Percentiles rank a stretch among this genome's conserved stretches.
Conservation (phyloP, 2,888 invertebrate genomes). For the Sinopyrophorus schimmeli region DNA sequence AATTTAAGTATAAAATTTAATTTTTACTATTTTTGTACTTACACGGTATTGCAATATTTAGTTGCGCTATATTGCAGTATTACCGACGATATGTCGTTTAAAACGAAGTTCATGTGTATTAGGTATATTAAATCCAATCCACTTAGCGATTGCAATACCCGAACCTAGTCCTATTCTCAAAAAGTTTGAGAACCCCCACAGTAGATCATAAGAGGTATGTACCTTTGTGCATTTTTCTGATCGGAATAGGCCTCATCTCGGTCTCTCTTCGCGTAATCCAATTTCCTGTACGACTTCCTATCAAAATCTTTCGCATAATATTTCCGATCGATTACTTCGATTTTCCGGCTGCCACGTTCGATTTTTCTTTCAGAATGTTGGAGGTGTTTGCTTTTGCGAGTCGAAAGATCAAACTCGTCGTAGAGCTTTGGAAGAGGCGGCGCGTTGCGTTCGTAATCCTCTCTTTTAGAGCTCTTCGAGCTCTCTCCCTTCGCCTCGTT, state of each 20-base stretch:
- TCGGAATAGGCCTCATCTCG: conserved; percentile 6
- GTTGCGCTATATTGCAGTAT: too few relatives aligned
- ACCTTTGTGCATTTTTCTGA: conserved; percentile 8
- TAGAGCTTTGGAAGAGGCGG: conserved; percentile 18
- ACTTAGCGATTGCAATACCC: too few relatives aligned
- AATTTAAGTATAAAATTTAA: too few relatives aligned
- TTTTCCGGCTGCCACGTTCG: conserved; percentile 14
- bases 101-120: too few relatives aligned
- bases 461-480: not conserved
- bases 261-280: conserved; percentile 16
- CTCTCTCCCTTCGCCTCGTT: not conserved
- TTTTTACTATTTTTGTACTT: too few relatives aligned
- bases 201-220: too few relatives aligned
- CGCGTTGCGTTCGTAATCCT: not conserved
- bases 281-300: conserved; percentile 12
- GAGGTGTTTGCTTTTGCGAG: conserved; percentile 3
- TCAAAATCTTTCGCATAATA: conserved; percentile 8
- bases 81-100: too few relatives aligned
- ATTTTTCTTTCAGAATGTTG: conserved; percentile 1
- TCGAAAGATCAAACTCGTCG: conserved; percentile 9
- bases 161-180: too few relatives aligned
- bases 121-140: too few relatives aligned
- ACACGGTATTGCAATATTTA: too few relatives aligned
- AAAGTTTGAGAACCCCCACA: too few relatives aligned
- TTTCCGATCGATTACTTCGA: conserved; percentile 24